Base-by-base conservation (phyloP, 2,113 vertebrate genomes). In the Pygoscelis antarcticus region DNA sequence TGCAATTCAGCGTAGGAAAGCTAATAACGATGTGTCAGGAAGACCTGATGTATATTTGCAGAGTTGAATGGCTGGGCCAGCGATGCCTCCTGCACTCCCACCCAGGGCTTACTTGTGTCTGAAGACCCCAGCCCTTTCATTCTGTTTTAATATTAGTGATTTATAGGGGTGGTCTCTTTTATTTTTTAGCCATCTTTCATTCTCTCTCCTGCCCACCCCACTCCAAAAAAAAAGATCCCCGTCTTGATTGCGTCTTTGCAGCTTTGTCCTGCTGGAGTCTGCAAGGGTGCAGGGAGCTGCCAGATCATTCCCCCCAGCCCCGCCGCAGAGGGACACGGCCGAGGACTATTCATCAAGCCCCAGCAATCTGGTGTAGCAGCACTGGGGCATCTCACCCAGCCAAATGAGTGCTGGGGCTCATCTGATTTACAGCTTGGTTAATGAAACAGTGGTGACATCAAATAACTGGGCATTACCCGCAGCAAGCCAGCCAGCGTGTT, bases 1-100 rank as follows among this genome's bases (percentile, higher is more conserved):
- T 92, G 92, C 97, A 97, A 97, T 96, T 97, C 96, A 96, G 96
- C 83, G 32, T 96, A 98, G 89, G 92, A 98, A 98, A 97, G 88
- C 94, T 97, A 97, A 98, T 96, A 97, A 95, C 13, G 74, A 95
- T 11, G 79, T 97, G 95, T 97, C 95, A 97, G 87, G 84, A 90
- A 85, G 93, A 83, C 61, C 97, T 97, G 97, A 96, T 96, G 93
- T 80, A 95, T 96, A 61, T 94, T 96, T 97, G 94, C 81, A 10
- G 57, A 93, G 85, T 20, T 54, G 72, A 93, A 76, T 19, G 84
- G 84, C 51, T 42, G 90, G 88, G 90, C 95, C 72, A 42, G 90
- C 23, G 25, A 80, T 85, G 60, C 54, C 71, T 88, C 83, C 94
- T 83, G 83, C 19, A 62, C 86, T 89, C 86, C 76, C 46, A 93